Evolutionary conservation across 92 coral and sea anemone species (phyloP), one percentile per base, ranked within the genome.

Genomic region (Palythoa grandis): DNA sequence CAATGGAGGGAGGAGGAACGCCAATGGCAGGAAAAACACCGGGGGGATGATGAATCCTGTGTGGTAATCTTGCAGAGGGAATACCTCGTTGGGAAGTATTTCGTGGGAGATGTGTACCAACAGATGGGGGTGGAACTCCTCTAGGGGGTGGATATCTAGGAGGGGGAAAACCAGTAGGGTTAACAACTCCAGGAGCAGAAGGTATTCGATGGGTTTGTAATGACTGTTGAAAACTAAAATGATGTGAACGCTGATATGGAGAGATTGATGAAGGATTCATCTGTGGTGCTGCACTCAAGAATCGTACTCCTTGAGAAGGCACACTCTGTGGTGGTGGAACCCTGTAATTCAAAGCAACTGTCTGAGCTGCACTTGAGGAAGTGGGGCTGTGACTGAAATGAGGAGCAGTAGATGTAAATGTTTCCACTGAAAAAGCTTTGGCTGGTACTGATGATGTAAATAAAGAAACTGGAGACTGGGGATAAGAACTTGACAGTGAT

Each of bases 81-180:
- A n/a, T 23, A 17, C 69, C 69, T 63, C 69, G n/a, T 19, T 63
- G 69, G n/a, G 69, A 63, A 19, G 11, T 7, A 63, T 2, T n/a
- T 63, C 69, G 5, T 8, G 69, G 69, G 23, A 7, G 10, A 6
- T 63, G 9, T 5, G 35, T n/a, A 63, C 69, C 25, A 63, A 20
- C 24, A 17, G 69, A 63, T 58, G 19, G 66, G 7, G 22, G 22
- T n/a, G 23, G 7, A 63, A n/a, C 69, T 63, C n/a, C 65, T 15
- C n/a, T n/a, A 11, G 17, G n/a, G n/a, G 17, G 65, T 58, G n/a
- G 6, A 58, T 23, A 4, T 19, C 69, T n/a, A 17, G 87, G 85
- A 1, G 89, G 91, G 22, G 86, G 86, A 20, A 87, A 52, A 2
- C 86, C 82, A 20, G 93, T 91, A 47, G 93, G 92, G 25, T 86